Evolutionary conservation across 2,888 invertebrate genomes (phyloP).

Genomic region (Synanthedon myopaeformis): DNA sequence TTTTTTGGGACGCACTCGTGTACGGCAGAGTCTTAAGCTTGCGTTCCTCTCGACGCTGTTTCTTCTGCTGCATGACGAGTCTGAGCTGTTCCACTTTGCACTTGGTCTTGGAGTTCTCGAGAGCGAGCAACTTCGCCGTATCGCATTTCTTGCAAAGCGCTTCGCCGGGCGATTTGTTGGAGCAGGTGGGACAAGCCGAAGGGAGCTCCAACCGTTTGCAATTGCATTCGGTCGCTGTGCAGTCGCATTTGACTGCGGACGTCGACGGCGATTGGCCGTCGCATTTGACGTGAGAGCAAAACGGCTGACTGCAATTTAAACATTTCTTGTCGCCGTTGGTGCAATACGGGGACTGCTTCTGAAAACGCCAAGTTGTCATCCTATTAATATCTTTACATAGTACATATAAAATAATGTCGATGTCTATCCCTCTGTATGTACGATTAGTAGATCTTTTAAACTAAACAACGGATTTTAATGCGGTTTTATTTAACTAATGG

Average conservation of each 20-base stretch:
- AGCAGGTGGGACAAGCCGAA: constrained; percentile 25
- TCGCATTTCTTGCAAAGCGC: constrained; percentile 60
- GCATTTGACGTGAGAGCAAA: constrained; percentile 50
- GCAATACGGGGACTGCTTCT: constrained; percentile 47
- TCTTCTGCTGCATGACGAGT: constrained; percentile 90
- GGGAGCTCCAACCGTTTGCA: constrained; percentile 24
- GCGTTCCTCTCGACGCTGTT: constrained; percentile 84
- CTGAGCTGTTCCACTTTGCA: constrained; percentile 89
- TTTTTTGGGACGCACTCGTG: constrained; percentile 70
- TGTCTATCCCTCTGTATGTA: no score
- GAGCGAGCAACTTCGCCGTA: constrained; percentile 64
- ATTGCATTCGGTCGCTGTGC: constrained; percentile 26
- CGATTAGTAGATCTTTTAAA: no score
- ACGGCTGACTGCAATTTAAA: constrained; percentile 29
- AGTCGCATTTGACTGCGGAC: constrained; percentile 16
- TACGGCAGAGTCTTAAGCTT: constrained; percentile 79
- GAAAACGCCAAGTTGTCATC: constrained; percentile 14
- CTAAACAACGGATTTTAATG: no score
- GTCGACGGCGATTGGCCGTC: constrained; percentile 34
- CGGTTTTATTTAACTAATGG: no score
- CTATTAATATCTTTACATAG: no score
- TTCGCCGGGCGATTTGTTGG: constrained; percentile 19
- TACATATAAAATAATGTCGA: no score
- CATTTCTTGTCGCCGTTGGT: constrained; percentile 35
- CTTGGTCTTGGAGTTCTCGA: constrained; percentile 83